These are phyloP conservation scores for Dromiciops gliroides DNA, from an alignment of 2,113 vertebrate species.

Conservation along the genomic window DNA sequence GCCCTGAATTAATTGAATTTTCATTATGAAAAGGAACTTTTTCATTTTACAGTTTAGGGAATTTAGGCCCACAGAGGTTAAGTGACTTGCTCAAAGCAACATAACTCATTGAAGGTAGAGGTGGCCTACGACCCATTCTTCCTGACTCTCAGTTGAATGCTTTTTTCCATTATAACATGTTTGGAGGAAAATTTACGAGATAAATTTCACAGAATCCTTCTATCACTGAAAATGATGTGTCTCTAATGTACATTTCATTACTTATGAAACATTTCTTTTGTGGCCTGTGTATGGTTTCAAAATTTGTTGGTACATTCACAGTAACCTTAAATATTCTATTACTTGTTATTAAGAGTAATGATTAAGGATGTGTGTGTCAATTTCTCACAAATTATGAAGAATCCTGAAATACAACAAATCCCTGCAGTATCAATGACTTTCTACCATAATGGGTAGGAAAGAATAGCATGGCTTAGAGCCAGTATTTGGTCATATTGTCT, in stretches of 20 bases:
- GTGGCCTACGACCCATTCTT: neutral
- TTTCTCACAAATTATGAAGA: neutral
- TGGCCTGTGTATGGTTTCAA: neutral
- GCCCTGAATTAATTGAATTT: no score
- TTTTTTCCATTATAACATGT: neutral
- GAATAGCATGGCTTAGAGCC: neutral
- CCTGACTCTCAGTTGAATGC: no score
- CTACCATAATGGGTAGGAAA: neutral
- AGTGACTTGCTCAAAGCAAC: neutral
- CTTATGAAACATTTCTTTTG: neutral
- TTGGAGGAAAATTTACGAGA: neutral
- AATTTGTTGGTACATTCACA: neutral
- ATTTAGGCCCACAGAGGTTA: neutral
- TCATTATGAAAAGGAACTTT: neutral
- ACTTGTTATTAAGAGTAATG: neutral
- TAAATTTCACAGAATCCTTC: neutral
- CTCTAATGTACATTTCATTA: neutral
- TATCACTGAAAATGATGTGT: neutral
- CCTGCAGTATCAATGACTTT: neutral
- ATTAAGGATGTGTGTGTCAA: neutral
- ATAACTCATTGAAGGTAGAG: neutral
- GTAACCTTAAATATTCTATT: neutral
- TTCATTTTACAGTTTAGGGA: neutral
- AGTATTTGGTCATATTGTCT: neutral
- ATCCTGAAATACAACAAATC: slow-evolving; percentile 15